A percentile compares a stretch with the other conserved stretches of the same genome.
Conservation (phyloP, 2,888 invertebrate genomes). For the Eupsilia transversa region DNA sequence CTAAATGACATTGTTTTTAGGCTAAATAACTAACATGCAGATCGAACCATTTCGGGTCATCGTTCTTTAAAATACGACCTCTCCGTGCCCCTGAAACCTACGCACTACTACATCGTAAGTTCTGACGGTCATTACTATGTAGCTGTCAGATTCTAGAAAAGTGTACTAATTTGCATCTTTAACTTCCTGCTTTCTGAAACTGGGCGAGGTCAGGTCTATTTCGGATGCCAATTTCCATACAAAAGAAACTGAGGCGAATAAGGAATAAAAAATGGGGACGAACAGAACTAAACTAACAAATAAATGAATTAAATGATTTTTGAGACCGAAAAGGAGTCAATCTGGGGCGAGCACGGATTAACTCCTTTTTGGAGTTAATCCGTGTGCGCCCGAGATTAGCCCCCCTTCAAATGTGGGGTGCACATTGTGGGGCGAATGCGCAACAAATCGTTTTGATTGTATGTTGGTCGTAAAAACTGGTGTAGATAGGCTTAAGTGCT, state of each 20-base stretch:
- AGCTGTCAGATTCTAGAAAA: constrained; percentile 1
- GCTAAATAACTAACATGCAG: constrained; percentile 6
- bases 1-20: neutral
- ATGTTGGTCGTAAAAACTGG: neutral
- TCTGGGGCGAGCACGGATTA: neutral
- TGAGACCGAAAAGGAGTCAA: neutral
- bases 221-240: neutral
- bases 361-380: no score
- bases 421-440: neutral
- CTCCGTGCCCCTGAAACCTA: neutral
- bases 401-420: neutral
- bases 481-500: neutral
- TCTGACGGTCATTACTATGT: neutral
- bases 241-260: no score
- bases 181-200: constrained; percentile 10
- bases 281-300: neutral
- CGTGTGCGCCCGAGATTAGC: no score
- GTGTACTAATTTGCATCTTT: neutral
- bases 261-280: neutral
- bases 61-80: constrained; percentile 12
- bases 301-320: neutral
- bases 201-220: neutral
- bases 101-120: neutral
- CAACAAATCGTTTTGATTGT: no score
- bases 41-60: neutral